Conservation (phyloP, 2,888 invertebrate species). For the Psylliodes chrysocephalus region DNA sequence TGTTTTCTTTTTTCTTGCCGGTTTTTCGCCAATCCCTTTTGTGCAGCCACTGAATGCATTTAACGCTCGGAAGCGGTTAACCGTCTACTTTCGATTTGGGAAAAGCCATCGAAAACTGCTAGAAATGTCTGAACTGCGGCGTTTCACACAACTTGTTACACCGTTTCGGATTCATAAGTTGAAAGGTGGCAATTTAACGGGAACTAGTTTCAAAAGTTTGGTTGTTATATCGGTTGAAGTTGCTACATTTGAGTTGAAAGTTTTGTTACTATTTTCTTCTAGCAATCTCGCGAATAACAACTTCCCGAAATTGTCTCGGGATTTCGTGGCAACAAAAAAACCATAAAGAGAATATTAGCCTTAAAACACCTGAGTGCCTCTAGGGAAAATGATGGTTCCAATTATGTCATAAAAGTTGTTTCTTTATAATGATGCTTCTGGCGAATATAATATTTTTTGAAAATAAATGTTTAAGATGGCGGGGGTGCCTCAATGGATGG, state of each 20-base stretch:
- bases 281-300: slow-evolving; percentile 14
- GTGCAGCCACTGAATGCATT: slow-evolving; percentile 20
- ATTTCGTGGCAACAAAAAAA: neutral
- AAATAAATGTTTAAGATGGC: no score
- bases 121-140: slow-evolving; percentile 30
- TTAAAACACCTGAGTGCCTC: neutral
- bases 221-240: slow-evolving; percentile 13
- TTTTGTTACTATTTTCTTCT: slow-evolving; percentile 16
- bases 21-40: neutral
- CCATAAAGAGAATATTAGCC: neutral
- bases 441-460: no score
- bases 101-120: slow-evolving; percentile 30
- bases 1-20: no score
- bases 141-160: slow-evolving; percentile 37
- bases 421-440: no score
- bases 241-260: slow-evolving; percentile 12
- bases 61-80: slow-evolving; percentile 23
- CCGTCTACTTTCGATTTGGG: slow-evolving; percentile 26
- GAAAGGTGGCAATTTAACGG: slow-evolving; percentile 32
- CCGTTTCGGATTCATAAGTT: slow-evolving; percentile 30
- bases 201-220: slow-evolving; percentile 19
- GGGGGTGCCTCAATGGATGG: no score
- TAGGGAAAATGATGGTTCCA: no score
- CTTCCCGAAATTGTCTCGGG: slow-evolving; percentile 14
- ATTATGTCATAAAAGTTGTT: no score